Base-by-base conservation (phyloP, 1,140 invertebrate genomes). In the Pteromalus puparum region DNA sequence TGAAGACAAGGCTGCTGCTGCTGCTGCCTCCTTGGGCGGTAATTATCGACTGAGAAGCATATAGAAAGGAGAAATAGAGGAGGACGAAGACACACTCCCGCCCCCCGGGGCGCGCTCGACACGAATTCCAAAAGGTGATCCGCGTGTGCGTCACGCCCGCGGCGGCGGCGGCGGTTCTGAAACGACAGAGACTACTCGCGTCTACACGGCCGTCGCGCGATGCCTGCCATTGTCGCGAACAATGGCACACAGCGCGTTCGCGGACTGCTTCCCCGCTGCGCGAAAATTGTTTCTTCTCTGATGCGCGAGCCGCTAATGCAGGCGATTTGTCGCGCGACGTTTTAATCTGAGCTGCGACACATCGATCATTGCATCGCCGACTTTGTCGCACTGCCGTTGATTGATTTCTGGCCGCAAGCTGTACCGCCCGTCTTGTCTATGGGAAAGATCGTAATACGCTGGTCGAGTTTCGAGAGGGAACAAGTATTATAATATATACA, bases 71-170 rank as follows among this genome's bases (percentile, higher is more conserved):
- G 53, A 38, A 30, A 30, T 53, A 70, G 75, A 65, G 48, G 30
- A 30, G 13, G 48, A 77, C 3, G 61, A 21, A 79, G 38, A 67
- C n/a, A 65, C 87, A 85, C 87, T 88, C 87, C 86, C 87, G 88
- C 89, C 91, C 90, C 90, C 91, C 88, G 89, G 88, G 89, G 88
- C 86, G 91, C 85, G 88, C 74, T 86, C 87, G 88, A 92, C 91
- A 92, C 89, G 87, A 92, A 92, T 90, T 90, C 87, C 90, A 85
- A 91, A 90, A 90, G 90, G 88, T 90, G 90, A 90, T 91, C 90
- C 90, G 87, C 87, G 46, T 48, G 12, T 89, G 89, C 87, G 87
- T 89, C 87, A 91, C 84, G 72, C 81, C 61, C 18, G 46, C n/a
- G 78, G 48, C 67, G 15, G 18, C 21, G 53, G 53, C 7, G 38